Evolutionary conservation across 2,888 invertebrate species (phyloP).

Genomic region (Caenorhabditis angaria): DNA sequence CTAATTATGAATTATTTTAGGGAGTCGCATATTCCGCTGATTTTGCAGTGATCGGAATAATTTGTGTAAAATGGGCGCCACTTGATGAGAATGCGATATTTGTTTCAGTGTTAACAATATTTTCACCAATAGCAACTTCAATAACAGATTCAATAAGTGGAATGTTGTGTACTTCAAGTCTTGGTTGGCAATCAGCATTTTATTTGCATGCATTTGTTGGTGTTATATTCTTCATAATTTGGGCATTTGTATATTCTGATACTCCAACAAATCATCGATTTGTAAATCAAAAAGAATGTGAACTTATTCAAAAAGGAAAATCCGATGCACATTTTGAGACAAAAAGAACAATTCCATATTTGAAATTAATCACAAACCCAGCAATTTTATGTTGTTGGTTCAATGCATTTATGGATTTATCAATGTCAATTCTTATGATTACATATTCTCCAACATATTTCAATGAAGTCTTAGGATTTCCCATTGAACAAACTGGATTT

Average conservation of each 20-base stretch:
- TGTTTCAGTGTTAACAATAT: conserved; percentile 31
- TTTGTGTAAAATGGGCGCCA: conserved; percentile 43
- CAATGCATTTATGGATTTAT: conserved; percentile 38
- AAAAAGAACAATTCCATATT: conserved; percentile 5
- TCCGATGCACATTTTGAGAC: conserved; percentile 26
- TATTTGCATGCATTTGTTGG: conserved; percentile 33
- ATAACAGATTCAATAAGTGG: conserved; percentile 29
- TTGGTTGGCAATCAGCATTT: conserved; percentile 37
- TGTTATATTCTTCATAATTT: conserved; percentile 21
- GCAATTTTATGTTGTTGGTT: conserved; percentile 37
- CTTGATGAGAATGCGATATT: conserved; percentile 33
- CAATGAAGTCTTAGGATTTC: conserved; percentile 26
- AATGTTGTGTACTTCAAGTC: conserved; percentile 26
- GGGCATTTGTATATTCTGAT: conserved; percentile 32
- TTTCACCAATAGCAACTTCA: conserved; percentile 29
- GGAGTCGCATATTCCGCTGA: conserved; percentile 41
- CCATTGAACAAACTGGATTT: conserved; percentile 31
- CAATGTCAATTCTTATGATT: conserved; percentile 35
- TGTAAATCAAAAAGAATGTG: conserved; percentile 17
- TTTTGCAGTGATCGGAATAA: conserved; percentile 40
- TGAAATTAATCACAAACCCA: conserved; percentile 20
- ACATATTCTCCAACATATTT: conserved; percentile 37
- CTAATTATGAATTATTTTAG: conserved; percentile 13
- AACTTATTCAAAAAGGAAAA: conserved; percentile 28
- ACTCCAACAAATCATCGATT: conserved; percentile 21